Conservation (phyloP, 1,140 invertebrate genomes). For the Drosophila watanabei region DNA sequence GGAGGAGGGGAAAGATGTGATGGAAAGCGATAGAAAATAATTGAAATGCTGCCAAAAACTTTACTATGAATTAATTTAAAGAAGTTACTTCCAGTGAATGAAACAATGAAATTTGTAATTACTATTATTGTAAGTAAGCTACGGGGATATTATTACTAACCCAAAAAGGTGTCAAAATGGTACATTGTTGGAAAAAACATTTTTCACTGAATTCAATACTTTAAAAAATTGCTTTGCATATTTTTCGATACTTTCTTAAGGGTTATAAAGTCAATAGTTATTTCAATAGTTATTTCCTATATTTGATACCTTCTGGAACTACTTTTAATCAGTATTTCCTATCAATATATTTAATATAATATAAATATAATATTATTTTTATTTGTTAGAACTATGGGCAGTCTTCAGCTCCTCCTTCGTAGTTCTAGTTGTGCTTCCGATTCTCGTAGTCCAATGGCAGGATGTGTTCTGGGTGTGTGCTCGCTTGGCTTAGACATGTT, state of each 20-base stretch:
- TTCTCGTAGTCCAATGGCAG: not conserved
- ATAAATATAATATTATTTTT: not conserved
- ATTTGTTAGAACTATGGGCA: not conserved
- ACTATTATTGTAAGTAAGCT: too few relatives aligned
- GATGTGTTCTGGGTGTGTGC: slow-evolving; percentile 17
- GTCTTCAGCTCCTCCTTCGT: not conserved
- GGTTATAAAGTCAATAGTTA: too few relatives aligned
- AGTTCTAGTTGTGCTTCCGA: not conserved
- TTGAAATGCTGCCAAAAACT: not conserved
- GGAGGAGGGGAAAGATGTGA: too few relatives aligned
- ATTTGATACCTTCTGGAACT: too few relatives aligned
- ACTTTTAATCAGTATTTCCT: too few relatives aligned
- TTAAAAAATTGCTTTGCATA: not conserved
- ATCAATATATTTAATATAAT: not conserved
- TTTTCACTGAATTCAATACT: not conserved
- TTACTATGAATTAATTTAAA: not conserved
- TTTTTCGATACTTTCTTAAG: not conserved
- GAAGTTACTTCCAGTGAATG: too few relatives aligned
- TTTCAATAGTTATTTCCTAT: too few relatives aligned
- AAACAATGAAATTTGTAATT: too few relatives aligned
- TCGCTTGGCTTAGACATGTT: slow-evolving; percentile 72
- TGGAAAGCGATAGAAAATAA: not conserved
- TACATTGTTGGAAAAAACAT: not conserved
- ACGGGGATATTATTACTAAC: too few relatives aligned
- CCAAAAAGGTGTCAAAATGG: too few relatives aligned